Percentiles rank a stretch among this genome's conserved stretches.
These are phyloP conservation scores for Bombus soroeensis DNA, from an alignment of 1,140 invertebrate genomes.

Conservation along the genomic window DNA sequence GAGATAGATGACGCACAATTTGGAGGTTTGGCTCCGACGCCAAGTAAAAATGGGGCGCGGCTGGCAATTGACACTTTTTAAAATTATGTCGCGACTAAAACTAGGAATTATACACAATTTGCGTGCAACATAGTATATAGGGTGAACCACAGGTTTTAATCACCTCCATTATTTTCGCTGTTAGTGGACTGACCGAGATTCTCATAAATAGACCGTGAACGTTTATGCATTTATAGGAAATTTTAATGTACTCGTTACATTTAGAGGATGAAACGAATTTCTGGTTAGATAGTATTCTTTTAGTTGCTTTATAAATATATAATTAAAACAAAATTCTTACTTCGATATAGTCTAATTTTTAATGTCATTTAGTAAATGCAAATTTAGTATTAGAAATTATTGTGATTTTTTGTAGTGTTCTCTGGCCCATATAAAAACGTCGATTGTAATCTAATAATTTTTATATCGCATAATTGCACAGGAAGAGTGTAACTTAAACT, in stretches of 20 bases:
- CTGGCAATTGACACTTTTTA: conserved; percentile 33
- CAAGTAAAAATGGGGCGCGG: neutral
- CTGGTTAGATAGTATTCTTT: no score
- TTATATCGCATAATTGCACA: no score
- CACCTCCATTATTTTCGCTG: neutral
- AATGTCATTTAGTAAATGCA: no score
- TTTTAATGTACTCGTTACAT: neutral
- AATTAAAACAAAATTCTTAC: no score
- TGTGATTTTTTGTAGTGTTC: no score
- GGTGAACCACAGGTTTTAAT: neutral
- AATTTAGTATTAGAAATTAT: no score
- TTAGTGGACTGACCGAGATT: neutral
- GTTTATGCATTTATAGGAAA: neutral
- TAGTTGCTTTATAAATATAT: no score
- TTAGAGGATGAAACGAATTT: neutral
- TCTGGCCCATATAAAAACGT: no score
- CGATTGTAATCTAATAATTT: no score
- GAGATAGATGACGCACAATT: conserved; percentile 6
- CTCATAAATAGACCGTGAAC: neutral
- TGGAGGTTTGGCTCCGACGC: neutral
- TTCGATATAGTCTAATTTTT: no score
- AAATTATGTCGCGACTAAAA: conserved; percentile 13
- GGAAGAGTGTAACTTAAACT: no score
- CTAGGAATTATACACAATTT: neutral
- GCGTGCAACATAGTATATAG: neutral